phyloP scores from a whole-genome alignment of 1,140 invertebrate species.

The Copidosoma floridanum region DNA sequence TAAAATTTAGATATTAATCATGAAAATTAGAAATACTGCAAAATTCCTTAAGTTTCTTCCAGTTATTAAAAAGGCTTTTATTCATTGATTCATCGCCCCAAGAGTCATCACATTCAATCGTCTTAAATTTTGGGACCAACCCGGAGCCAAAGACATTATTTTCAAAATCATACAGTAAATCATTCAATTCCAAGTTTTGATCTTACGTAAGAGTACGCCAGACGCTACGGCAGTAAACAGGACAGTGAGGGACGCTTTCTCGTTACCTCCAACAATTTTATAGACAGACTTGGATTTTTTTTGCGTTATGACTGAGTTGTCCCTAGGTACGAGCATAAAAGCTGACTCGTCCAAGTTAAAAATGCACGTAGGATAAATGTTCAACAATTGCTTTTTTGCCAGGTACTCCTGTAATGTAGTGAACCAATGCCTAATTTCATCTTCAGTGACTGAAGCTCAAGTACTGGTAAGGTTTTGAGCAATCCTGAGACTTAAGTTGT shows the following conservation, averaged over 20 bases:
- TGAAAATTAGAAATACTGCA: too few relatives aligned
- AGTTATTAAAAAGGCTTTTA: too few relatives aligned
- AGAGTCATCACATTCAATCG: too few relatives aligned
- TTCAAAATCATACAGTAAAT: too few relatives aligned
- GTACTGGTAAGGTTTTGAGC: conserved; percentile 32
- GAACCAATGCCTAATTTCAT: conserved; percentile 30
- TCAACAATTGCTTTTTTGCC: conserved; percentile 26
- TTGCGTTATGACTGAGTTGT: conserved; percentile 33
- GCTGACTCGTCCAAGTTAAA: conserved; percentile 46
- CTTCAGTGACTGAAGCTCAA: conserved; percentile 28
- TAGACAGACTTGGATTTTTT: conserved; percentile 46
- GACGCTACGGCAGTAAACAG: conserved; percentile 35
- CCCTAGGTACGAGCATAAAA: conserved; percentile 42
- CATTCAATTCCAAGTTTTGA: too few relatives aligned
- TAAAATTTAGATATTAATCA: too few relatives aligned
- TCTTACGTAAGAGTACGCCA: too few relatives aligned
- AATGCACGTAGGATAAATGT: conserved; percentile 32
- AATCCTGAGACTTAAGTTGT: conserved; percentile 28
- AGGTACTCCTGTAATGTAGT: conserved; percentile 29
- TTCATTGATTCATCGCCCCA: too few relatives aligned
- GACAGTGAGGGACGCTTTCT: conserved; percentile 41
- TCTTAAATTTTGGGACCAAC: too few relatives aligned
- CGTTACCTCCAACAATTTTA: conserved; percentile 32
- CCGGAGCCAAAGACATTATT: too few relatives aligned
- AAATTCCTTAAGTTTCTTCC: too few relatives aligned